phyloP scores from a whole-genome alignment of 1,140 invertebrate genomes.

The Plutomurus gul region DNA sequence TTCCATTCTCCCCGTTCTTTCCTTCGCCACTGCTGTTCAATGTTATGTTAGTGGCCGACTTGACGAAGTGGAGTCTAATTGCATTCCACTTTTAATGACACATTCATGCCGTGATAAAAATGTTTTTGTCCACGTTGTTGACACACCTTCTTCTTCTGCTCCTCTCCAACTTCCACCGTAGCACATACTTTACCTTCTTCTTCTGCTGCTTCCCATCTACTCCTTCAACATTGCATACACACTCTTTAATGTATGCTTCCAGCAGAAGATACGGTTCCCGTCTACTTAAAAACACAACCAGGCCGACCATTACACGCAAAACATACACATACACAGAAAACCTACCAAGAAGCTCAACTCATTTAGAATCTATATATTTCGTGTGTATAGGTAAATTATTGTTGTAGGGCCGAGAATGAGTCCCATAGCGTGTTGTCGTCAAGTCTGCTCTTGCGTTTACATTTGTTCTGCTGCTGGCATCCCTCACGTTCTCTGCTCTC shows the following conservation, averaged over 20 bases:
- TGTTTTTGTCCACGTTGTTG: conserved; percentile 32
- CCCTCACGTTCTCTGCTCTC: background rate
- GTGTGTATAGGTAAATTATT: background rate
- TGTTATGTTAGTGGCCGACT: conserved; percentile 23
- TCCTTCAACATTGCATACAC: too few species aligned
- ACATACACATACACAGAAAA: too few species aligned
- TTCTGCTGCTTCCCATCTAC: background rate
- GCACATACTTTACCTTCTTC: background rate
- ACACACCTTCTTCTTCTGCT: conserved; percentile 28
- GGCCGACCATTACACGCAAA: too few species aligned
- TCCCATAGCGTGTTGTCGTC: conserved; percentile 2
- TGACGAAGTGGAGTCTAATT: conserved; percentile 35
- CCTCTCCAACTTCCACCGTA: background rate
- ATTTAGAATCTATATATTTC: background rate
- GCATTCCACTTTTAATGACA: conserved; percentile 40
- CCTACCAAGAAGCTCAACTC: background rate
- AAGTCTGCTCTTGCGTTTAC: background rate
- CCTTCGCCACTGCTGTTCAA: conserved; percentile 3
- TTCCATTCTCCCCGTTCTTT: too few species aligned
- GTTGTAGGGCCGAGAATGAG: background rate
- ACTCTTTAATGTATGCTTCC: too few species aligned
- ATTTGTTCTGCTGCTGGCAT: conserved; percentile 5
- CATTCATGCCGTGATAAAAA: conserved; percentile 40
- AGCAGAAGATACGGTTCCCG: background rate
- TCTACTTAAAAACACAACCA: background rate